Evolutionary conservation across 2,888 invertebrate species (phyloP), one percentile per base, ranked within the genome.

Genomic region (Esperia sulphurella): DNA sequence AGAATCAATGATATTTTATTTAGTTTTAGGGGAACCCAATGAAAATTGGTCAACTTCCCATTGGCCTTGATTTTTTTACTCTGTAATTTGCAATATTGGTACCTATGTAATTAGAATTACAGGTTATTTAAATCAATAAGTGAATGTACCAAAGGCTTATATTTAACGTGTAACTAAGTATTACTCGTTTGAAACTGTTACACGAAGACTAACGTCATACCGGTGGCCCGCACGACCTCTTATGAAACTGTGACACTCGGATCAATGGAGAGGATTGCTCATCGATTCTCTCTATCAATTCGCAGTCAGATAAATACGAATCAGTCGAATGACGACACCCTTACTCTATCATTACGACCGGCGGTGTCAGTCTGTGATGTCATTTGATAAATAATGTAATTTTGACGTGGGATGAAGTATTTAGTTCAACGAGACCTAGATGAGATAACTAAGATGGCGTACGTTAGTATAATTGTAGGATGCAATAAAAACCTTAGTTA

Each of bases 161-260:
- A 35, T 35, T 35, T 35, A 9, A 35, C 35, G 35, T 35, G 35
- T 35, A 35, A n/a, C 9, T n/a, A n/a, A n/a, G 35, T n/a, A 35
- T 35, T 35, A n/a, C 35, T 35, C n/a, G n/a, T 35, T 29, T 29
- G 50, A 49, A 67, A 61, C 68, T 6, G 35, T 35, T 35, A 35
- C 35, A 35, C 35, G 35, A 35, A 21, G 21, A 21, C 21, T 21
- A 21, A 33, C 8, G 65, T 68, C 59, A 63, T 60, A 58, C 46
- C 54, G 52, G 53, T 48, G 48, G 35, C 41, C 50, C 51, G 47
- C 54, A 52, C 58, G 58, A 58, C 55, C 59, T 59, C 52, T 66
- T 63, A 55, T 55, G 62, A 55, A 64, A 64, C 55, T 54, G 53
- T 51, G 61, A 63, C 65, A 63, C 59, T 53, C 48, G 50, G 55